Evolutionary conservation across 92 coral and sea anemone genomes (phyloP), one percentile per base, ranked within the genome.

Genomic region (Palythoa grandiflora): DNA sequence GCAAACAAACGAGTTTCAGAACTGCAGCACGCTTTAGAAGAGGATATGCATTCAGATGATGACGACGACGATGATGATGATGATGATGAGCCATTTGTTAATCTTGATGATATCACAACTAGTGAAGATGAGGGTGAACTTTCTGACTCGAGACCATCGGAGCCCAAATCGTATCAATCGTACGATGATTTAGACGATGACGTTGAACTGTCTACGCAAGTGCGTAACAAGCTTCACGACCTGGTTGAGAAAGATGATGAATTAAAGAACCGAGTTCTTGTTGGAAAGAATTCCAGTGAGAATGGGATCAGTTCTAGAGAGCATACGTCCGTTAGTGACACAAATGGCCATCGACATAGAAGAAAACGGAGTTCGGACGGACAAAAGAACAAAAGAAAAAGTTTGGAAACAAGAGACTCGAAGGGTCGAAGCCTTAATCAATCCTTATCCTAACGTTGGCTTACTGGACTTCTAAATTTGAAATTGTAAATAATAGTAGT

Each of bases 91-190:
- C 86, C 86, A 20, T 81, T n/a, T 66, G 86, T 81, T 37, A 40
- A 81, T 35, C 60, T 81, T 13, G 86, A 81, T 66, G 86, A 81
- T 65, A 47, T 81, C 14, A 81, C 86, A 3, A 75, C 89, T 11
- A 78, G 84, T 36, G 94, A 88, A 37, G 95, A 93, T 16, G 96
- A 94, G 55, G 96, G 87, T 50, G 87, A 68, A 60, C 83, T 85
- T 36, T 89, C 93, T 68, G 91, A 87, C 77, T 95, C 99, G 57
- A 90, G 93, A 38, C 96, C 94, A 1, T 97, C 99, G 44, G 98
- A 97, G 76, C 96, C 99, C 55, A 92, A 98, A 74, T 97, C 99
- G n/a, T 97, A 97, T 73, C 95, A 95, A 77, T 97, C 99, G 20
- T 86, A 90, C 75, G 99, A 97, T 61, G 98, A 95, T 80, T 86